Conservation (phyloP, 1,140 invertebrate genomes). For the Steinernema feltiae region DNA sequence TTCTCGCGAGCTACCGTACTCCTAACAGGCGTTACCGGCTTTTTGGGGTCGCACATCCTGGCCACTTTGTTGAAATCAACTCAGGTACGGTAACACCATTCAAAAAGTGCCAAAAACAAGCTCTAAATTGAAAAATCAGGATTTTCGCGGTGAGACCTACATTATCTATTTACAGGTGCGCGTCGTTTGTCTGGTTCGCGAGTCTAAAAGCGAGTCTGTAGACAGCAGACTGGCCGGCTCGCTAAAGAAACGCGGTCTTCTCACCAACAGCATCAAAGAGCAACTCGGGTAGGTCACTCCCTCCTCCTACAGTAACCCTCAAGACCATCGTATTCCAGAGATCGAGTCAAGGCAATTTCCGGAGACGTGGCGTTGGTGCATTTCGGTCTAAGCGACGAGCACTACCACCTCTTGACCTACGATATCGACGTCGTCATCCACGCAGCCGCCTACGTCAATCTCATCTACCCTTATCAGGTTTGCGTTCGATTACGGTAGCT, state of each 20-base stretch:
- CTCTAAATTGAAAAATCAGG: too few relatives aligned
- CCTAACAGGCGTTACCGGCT: slow-evolving; percentile 37
- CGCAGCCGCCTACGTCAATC: slow-evolving; percentile 62
- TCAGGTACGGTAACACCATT: too few relatives aligned
- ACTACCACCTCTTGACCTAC: slow-evolving; percentile 60
- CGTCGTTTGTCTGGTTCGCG: slow-evolving; percentile 61
- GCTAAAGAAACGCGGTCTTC: slow-evolving; percentile 58
- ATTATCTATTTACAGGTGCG: too few relatives aligned
- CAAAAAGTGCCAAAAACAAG: too few relatives aligned
- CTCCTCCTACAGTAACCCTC: background rate
- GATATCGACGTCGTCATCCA: slow-evolving; percentile 63
- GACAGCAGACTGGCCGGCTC: slow-evolving; percentile 56
- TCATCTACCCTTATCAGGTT: slow-evolving; percentile 62
- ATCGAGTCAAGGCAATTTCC: slow-evolving; percentile 58
- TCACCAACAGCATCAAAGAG: slow-evolving; percentile 37
- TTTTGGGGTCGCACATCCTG: slow-evolving; percentile 44
- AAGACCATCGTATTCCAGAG: slow-evolving; percentile 34
- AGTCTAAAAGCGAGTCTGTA: slow-evolving; percentile 52
- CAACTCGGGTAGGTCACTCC: slow-evolving; percentile 42
- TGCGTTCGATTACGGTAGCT: background rate
- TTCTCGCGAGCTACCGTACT: slow-evolving; percentile 41
- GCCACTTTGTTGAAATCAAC: slow-evolving; percentile 28
- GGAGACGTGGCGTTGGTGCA: slow-evolving; percentile 62
- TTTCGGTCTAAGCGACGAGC: slow-evolving; percentile 61
- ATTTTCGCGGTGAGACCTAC: too few relatives aligned